These are phyloP conservation scores for Callimorpha dominula DNA, from an alignment of 2,888 invertebrate species.

Conservation along the genomic window DNA sequence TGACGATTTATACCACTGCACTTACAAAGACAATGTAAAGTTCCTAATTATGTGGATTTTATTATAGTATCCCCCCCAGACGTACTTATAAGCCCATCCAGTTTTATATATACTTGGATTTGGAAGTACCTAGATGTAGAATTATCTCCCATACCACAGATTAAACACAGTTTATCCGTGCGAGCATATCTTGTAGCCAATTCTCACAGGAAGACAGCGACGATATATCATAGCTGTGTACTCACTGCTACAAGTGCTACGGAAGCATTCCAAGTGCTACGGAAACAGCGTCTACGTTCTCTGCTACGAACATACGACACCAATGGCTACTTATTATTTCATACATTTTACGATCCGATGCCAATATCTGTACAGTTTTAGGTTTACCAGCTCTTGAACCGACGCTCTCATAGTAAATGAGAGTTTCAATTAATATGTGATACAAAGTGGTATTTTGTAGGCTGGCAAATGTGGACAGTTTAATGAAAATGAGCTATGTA, in stretches of 20 bases:
- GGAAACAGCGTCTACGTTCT: constrained; percentile 5
- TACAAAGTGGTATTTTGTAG: not conserved
- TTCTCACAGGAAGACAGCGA: not conserved
- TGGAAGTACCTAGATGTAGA: no score
- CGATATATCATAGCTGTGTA: constrained; percentile 1
- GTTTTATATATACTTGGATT: not conserved
- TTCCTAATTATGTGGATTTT: no score
- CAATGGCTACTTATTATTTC: not conserved
- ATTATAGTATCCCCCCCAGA: no score
- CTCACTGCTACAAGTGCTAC: constrained; percentile 10
- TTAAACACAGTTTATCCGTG: not conserved
- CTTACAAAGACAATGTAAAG: no score
- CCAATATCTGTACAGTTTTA: not conserved
- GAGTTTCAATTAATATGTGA: not conserved
- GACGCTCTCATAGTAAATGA: not conserved
- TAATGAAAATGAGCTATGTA: constrained; percentile 8
- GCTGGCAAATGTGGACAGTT: not conserved
- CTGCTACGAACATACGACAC: constrained; percentile 1
- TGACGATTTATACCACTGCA: no score
- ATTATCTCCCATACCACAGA: not conserved
- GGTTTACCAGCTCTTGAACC: not conserved
- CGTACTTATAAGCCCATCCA: no score
- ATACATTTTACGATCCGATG: not conserved
- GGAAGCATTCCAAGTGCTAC: constrained; percentile 12
- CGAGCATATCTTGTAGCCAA: not conserved